Conservation (phyloP, 2,888 invertebrate genomes). For the Drosophila conformis region DNA sequence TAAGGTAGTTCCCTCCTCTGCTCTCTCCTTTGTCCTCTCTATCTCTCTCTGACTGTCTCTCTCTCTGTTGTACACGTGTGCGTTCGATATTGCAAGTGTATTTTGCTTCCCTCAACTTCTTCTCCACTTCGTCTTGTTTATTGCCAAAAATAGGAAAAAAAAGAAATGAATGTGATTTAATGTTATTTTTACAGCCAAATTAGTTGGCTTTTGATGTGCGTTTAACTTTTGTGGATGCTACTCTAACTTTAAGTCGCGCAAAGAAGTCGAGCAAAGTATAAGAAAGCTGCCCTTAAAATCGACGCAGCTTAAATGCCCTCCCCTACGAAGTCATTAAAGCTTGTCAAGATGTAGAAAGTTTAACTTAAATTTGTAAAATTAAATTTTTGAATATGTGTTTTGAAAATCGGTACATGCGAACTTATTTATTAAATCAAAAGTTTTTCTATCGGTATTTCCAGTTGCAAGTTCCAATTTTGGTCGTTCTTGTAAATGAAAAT, state of each 20-base stretch:
- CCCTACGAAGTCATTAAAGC: neutral
- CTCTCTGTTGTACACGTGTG: conserved; percentile 11
- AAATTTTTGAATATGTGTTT: neutral
- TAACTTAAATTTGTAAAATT: neutral
- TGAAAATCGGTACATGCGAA: neutral
- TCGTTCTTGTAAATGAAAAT: neutral
- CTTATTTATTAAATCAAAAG: neutral
- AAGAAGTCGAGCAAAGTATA: neutral
- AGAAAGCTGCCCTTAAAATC: neutral
- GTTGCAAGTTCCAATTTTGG: neutral
- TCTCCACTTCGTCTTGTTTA: conserved; percentile 29
- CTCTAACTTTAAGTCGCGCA: conserved; percentile 41
- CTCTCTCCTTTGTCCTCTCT: neutral
- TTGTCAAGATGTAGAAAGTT: neutral
- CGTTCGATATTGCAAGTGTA: conserved; percentile 48
- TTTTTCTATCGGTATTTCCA: neutral
- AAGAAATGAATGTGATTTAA: conserved; percentile 75
- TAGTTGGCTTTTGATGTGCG: conserved; percentile 79
- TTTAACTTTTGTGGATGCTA: conserved; percentile 54
- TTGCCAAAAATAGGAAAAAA: conserved; percentile 28
- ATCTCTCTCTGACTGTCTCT: neutral
- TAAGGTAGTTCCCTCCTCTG: conserved; percentile 27
- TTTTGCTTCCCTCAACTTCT: conserved; percentile 15
- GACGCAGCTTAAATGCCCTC: conserved; percentile 13
- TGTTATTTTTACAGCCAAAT: conserved; percentile 80